Evolutionary conservation across 2,113 vertebrate genomes (phyloP).

Genomic region (Gavialis gangeticus): DNA sequence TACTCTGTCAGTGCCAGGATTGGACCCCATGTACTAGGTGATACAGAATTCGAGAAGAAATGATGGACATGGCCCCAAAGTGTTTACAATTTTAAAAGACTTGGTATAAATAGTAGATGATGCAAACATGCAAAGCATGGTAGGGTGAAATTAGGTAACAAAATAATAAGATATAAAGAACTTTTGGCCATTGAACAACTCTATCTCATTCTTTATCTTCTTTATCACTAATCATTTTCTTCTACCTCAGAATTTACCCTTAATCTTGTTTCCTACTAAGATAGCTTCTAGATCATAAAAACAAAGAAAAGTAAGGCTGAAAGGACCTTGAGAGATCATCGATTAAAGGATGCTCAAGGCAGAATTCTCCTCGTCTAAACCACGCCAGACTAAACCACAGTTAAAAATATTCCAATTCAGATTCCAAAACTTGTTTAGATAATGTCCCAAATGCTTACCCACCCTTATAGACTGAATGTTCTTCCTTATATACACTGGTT

Average conservation of each 20-base stretch:
- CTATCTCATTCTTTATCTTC: background rate
- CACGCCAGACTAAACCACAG: too few species aligned
- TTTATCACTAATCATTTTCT: background rate
- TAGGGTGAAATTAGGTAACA: background rate
- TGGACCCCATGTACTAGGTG: background rate
- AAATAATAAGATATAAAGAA: background rate
- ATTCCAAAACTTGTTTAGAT: too few species aligned
- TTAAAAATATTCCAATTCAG: too few species aligned
- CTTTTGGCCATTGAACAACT: background rate
- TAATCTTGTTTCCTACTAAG: slow-evolving; percentile 15
- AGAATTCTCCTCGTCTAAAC: too few species aligned
- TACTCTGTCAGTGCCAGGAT: background rate
- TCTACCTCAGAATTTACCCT: background rate
- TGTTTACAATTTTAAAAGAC: background rate
- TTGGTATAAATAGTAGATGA: background rate
- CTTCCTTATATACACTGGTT: too few species aligned
- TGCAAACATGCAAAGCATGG: background rate
- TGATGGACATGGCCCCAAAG: background rate
- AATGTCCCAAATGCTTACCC: too few species aligned
- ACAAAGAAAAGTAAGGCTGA: too few species aligned
- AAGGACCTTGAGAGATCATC: too few species aligned
- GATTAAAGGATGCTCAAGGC: too few species aligned
- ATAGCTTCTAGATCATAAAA: background rate
- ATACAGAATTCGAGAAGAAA: background rate
- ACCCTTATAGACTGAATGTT: too few species aligned